phyloP scores from a whole-genome alignment of 2,888 invertebrate species.

The Meteorus colon region DNA sequence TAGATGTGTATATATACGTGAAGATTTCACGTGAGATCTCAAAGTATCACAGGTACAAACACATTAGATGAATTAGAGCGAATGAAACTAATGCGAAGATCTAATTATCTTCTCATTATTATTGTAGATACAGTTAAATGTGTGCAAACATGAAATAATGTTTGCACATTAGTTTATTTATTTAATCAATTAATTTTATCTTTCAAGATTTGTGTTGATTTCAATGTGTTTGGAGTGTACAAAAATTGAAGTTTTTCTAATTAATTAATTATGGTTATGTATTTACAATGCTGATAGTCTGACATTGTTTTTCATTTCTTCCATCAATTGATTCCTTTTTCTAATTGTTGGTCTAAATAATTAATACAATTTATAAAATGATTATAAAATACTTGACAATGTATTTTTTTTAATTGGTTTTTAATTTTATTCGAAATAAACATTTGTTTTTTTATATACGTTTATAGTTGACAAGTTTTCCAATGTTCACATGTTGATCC shows the following conservation, averaged over 20 bases:
- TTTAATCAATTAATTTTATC: neutral
- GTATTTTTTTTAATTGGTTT: conserved; percentile 23
- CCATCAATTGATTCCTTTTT: neutral
- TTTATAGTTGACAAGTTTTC: neutral
- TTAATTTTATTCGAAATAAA: neutral
- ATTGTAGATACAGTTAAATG: neutral
- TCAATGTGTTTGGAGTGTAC: neutral
- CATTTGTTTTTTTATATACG: neutral
- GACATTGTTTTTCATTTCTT: neutral
- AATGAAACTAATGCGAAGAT: conserved; percentile 27
- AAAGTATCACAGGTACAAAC: conserved; percentile 33
- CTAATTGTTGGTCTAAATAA: neutral
- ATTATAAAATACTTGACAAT: conserved; percentile 42
- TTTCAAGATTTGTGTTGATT: neutral
- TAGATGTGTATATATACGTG: conserved; percentile 8
- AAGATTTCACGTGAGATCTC: conserved; percentile 10
- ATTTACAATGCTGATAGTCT: too few species aligned
- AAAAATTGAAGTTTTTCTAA: conserved; percentile 12
- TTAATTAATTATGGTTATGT: too few species aligned
- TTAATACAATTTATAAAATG: conserved; percentile 44
- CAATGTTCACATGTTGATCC: neutral
- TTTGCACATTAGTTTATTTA: conserved; percentile 3
- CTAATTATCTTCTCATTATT: conserved; percentile 12
- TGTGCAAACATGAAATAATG: conserved; percentile 18
- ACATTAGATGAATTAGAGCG: conserved; percentile 33